Percentiles rank a stretch among this genome's conserved stretches.
Conservation (phyloP, 2,888 invertebrate genomes). For the Leptopilina drosophilae region DNA sequence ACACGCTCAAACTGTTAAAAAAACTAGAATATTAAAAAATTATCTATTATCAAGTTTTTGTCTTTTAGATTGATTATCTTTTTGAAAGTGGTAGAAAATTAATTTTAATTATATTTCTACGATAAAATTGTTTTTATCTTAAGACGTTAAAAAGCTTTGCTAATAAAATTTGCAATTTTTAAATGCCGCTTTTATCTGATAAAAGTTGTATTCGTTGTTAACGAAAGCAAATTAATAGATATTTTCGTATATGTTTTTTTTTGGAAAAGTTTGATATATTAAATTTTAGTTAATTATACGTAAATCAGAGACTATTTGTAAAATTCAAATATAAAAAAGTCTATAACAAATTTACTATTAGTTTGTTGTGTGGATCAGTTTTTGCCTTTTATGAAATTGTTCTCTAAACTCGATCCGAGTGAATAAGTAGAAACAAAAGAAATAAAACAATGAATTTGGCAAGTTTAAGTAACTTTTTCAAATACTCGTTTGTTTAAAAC, state of each 20-base stretch:
- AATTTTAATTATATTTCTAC: conserved; percentile 21
- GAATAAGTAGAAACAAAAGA: conserved; percentile 11
- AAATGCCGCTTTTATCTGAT: conserved; percentile 28
- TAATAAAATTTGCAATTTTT: not conserved
- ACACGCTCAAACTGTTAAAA: too few species aligned
- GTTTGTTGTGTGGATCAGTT: conserved; percentile 7
- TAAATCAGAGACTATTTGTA: conserved; percentile 20
- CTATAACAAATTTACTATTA: not conserved
- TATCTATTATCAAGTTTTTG: not conserved
- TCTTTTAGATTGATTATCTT: not conserved
- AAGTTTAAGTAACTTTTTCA: not conserved
- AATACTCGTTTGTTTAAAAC: conserved; percentile 13
- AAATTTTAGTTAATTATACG: conserved; percentile 15
- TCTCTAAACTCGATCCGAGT: not conserved
- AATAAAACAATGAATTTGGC: not conserved
- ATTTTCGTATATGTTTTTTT: conserved; percentile 18
- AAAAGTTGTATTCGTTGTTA: not conserved
- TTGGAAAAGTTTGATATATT: not conserved
- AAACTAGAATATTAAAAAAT: not conserved
- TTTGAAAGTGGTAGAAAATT: not conserved
- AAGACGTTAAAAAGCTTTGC: not conserved
- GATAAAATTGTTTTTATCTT: conserved; percentile 36
- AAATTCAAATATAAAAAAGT: conserved; percentile 25
- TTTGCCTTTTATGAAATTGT: conserved; percentile 7
- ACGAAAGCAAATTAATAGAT: conserved; percentile 6